Base-by-base conservation (phyloP, 2,797 vertebrate genomes). In the Alca torda region DNA sequence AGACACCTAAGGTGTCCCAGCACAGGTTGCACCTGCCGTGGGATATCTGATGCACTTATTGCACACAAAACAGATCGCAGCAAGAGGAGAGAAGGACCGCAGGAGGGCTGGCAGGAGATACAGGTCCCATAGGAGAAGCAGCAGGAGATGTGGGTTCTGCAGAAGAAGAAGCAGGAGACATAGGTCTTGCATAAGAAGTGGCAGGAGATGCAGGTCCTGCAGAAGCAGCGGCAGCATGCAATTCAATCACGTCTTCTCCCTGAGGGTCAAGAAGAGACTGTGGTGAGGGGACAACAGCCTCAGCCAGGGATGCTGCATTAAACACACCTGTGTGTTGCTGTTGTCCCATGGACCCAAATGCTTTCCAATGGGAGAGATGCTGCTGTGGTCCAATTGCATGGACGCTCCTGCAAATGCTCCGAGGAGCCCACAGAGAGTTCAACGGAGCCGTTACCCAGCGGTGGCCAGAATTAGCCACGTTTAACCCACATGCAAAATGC, bases 371-470 rank as follows among this genome's bases (percentile, higher is more conserved):
- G n/a, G 12, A 12, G 35, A 50, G 45, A 17, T 43, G 87, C 24
- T 28, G 54, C 54, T 0, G 0, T 12, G n/a, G 25, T 51, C 24
- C 31, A 5, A 6, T 1, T 6, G 9, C 25, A 11, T 1, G 50
- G 78, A 13, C 20, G 23, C 6, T 13, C n/a, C 56, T 24, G 50
- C 30, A 35, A 16, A 7, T 8, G 9, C 16, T 37, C 18, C 1
- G 0, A 16, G 83, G 50, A 68, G 33, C 46, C 35, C 53, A 13
- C 6, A 5, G 15, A 1, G 1, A 16, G 37, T 19, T 46, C 48
- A 28, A 6, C 0, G 2, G 46, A 51, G 77, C 35, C 4, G 20
- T 4, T 26, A 13, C 19, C 46, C 24, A 6, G 3, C 3, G 1
- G 57, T 19, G 9, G 17, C 23, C 35, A 11, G 54, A 39, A 46